Base-by-base conservation (phyloP, 2,888 invertebrate species). In the Lochmaea crataegi region DNA sequence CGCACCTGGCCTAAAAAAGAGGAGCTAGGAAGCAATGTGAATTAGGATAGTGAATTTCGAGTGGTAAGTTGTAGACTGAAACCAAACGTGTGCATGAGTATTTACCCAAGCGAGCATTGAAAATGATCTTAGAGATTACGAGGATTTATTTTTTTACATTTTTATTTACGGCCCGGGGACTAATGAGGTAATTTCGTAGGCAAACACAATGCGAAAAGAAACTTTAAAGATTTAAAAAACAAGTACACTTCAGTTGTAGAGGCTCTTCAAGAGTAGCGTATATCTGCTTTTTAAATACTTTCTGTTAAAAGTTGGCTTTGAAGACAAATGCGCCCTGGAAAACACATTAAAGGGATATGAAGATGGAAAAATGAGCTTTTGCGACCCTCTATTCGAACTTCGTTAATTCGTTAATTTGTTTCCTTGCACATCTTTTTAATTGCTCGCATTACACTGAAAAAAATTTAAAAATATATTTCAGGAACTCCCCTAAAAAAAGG, bases 11-110 rank as follows among this genome's bases (percentile, higher is more conserved):
- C 48, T 63, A 74, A 69, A 66, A n/a, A 69, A 75, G 75, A 63
- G 70, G 66, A 65, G 72, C 70, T 75, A 75, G 75, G 80, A 80
- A 82, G 81, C 80, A 80, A 80, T 81, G 79, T 82, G 82, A 83
- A 83, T 83, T 83, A 83, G 82, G 82, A 82, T 82, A 82, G 82
- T 82, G 82, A 83, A 83, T 82, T 83, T 83, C 81, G 81, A 82
- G 82, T 82, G 83, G 80, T 81, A 82, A 83, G 83, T 83, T 82
- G 82, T 79, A 78, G 82, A 81, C 79, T 82, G 80, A 81, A 80
- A 81, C 80, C 82, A 82, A 82, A 82, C 82, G 82, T 80, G 82
- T 82, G 81, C 81, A 81, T 81, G 80, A 82, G 78, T 81, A 82
- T 82, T 82, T 82, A 82, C 82, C 78, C 78, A 79, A 76, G 79